phyloP scores from a whole-genome alignment of 2,113 vertebrate genomes.

The Odontesthes bonariensis region DNA sequence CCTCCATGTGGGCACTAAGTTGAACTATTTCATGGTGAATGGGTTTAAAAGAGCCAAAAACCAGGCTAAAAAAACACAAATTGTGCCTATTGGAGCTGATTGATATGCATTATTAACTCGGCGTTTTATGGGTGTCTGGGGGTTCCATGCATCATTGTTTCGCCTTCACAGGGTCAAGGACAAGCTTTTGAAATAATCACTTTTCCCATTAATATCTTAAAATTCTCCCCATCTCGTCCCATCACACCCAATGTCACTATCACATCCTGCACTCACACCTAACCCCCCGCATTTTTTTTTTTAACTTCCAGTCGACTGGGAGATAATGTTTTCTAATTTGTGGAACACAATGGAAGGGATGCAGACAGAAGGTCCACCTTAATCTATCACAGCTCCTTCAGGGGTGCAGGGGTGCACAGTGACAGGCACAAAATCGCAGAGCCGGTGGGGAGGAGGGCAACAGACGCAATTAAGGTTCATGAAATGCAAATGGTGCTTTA shows the following conservation, averaged over 20 bases:
- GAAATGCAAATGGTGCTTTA: constrained; percentile 94
- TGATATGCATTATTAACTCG: constrained; percentile 42
- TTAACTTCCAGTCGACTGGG: constrained; percentile 74
- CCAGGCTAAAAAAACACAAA: not conserved
- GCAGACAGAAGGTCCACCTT: constrained; percentile 91
- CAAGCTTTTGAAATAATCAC: constrained; percentile 78
- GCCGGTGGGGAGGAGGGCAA: constrained; percentile 82
- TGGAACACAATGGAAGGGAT: constrained; percentile 81
- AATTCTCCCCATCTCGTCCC: constrained; percentile 55
- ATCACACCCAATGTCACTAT: constrained; percentile 60
- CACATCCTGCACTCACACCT: constrained; percentile 45
- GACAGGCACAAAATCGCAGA: constrained; percentile 71
- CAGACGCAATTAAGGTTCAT: constrained; percentile 92
- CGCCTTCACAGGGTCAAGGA: constrained; percentile 72
- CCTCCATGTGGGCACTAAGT: not conserved
- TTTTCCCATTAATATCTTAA: constrained; percentile 68
- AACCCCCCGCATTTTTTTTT: constrained; percentile 26
- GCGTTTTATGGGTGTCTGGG: constrained; percentile 54
- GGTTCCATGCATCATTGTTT: constrained; percentile 53
- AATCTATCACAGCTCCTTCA: constrained; percentile 90
- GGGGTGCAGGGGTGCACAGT: constrained; percentile 53
- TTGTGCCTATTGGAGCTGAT: constrained; percentile 22
- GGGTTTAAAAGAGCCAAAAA: not conserved
- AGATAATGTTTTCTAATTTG: constrained; percentile 89
- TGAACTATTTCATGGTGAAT: not conserved